Evolutionary conservation across 2,888 invertebrate genomes (phyloP), one percentile per base, ranked within the genome.

Genomic region (Drosophila glabriapex): DNA sequence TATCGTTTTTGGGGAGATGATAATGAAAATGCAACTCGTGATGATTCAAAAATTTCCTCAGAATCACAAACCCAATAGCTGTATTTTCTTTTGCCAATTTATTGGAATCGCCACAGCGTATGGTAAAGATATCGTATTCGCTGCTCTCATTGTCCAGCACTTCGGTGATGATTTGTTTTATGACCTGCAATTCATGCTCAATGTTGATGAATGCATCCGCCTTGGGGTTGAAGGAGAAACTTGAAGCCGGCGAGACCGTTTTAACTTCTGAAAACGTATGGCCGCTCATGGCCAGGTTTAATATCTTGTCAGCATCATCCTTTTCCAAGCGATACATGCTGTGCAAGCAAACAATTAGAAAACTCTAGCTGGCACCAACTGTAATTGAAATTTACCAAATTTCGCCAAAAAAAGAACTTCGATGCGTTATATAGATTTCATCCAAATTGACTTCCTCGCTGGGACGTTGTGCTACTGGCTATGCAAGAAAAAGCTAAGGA

Each of bases 341-440:
- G 19, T 0, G n/a, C 41, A 10, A 19, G 1, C 0, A 12, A 19
- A 16, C 16, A 9, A 41, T 29, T 14, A n/a, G 9, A n/a, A 25
- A 56, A 39, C n/a, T 16, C 14, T 7, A 29, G 7, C 5, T n/a
- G 1, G 2, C 25, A 4, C 12, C 7, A 28, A 28, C 28, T n/a
- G 2, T 29, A 37, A 43, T 22, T n/a, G 9, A 9, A 35, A 37
- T 56, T 1, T 55, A 84, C 86, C 80, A 83, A 0, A 93, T 76
- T 49, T 93, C 91, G 0, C 91, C 89, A 53, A 80, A 87, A 4
- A 93, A 81, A 1, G 85, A 83, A 65, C 90, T 87, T 4, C 92
- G 92, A 76, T 93, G 92, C 0, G 92, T 87, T 19, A 93, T 85
- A 56, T 78, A 93, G 4, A 93, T 65, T 4, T 81, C 73, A 7